phyloP scores from a whole-genome alignment of 1,140 invertebrate species.

The Metopolophium dirhodum region DNA sequence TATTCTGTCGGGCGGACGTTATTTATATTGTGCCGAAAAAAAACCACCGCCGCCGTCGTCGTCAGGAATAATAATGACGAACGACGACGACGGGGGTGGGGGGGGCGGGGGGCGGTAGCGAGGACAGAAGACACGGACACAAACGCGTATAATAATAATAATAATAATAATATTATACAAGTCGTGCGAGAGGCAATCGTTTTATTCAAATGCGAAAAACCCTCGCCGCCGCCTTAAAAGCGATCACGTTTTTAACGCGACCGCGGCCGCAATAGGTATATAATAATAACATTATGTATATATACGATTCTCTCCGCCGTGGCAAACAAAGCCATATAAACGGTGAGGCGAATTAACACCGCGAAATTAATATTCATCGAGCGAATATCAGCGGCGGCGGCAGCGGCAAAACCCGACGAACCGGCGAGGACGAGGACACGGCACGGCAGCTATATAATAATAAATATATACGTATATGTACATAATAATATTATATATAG shows the following conservation, averaged over 20 bases:
- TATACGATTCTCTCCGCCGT: background rate
- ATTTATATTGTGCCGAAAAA: background rate
- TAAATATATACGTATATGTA: constrained; percentile 11
- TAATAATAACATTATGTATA: background rate
- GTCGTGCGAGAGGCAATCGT: background rate
- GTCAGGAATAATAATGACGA: background rate
- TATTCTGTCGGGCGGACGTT: background rate
- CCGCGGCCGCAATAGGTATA: background rate
- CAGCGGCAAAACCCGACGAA: background rate
- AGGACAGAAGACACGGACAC: background rate
- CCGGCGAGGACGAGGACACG: background rate
- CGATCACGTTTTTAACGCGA: constrained; percentile 27
- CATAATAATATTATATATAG: background rate
- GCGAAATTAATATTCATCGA: constrained; percentile 44
- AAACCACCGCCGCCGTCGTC: background rate
- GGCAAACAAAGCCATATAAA: background rate
- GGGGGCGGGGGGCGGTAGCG: background rate
- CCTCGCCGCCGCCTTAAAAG: background rate
- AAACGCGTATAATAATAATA: constrained; percentile 7
- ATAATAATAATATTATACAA: background rate
- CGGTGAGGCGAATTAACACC: constrained; percentile 22
- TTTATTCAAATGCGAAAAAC: constrained; percentile 38
- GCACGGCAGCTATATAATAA: background rate
- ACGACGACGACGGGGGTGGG: background rate
- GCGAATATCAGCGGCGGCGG: background rate